Evolutionary conservation across 2,113 vertebrate genomes (phyloP).

Genomic region (Anoplopoma fimbria): DNA sequence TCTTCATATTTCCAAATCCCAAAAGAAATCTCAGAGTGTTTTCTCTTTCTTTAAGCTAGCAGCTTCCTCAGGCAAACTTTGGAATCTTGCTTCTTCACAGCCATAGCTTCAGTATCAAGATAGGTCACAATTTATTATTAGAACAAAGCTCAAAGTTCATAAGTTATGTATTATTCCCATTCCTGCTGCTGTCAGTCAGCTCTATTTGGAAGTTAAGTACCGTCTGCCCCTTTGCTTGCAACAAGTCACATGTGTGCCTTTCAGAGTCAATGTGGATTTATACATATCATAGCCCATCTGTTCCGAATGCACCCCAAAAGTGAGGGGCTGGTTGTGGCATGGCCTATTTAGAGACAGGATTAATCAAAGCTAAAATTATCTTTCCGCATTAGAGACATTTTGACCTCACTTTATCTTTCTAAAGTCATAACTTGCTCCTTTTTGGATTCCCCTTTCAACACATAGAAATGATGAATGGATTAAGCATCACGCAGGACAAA

Average conservation of each 20-base stretch:
- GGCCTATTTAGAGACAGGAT: not conserved
- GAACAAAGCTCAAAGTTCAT: not conserved
- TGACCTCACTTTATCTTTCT: not conserved
- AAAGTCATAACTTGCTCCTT: not conserved
- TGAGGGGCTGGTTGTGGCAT: not conserved
- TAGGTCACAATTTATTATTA: not conserved
- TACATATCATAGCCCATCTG: not conserved
- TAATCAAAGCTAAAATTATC: not conserved
- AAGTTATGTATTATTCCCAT: not conserved
- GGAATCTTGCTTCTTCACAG: conserved; percentile 2
- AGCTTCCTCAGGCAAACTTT: conserved; percentile 26
- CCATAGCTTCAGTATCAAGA: not conserved
- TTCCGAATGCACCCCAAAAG: not conserved
- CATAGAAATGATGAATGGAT: not conserved
- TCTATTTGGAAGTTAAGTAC: not conserved
- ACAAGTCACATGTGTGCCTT: not conserved
- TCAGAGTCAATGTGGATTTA: not conserved
- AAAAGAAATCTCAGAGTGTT: conserved; percentile 9
- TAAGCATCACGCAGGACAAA: not conserved
- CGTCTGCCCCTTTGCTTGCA: not conserved
- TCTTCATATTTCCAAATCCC: conserved; percentile 29
- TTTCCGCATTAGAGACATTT: not conserved
- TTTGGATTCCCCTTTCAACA: not conserved
- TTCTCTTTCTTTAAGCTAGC: conserved; percentile 5
- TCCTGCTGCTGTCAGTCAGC: not conserved